Conservation (phyloP, 2,113 vertebrate species). For the Cephalopholis sonnerati region DNA sequence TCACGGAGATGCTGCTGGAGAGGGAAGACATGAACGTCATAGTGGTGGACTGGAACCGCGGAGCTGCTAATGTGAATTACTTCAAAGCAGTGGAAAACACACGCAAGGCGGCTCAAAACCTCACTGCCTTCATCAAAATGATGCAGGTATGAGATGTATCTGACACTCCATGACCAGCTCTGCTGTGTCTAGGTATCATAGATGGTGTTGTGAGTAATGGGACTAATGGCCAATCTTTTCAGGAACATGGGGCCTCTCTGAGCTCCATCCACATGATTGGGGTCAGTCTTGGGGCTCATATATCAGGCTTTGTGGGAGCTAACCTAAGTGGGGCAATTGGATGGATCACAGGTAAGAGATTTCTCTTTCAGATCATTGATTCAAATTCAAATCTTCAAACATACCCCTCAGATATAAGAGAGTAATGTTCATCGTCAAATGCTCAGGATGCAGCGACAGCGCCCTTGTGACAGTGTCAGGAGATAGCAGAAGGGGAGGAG, state of each 20-base stretch:
- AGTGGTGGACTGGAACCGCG: slow-evolving; percentile 94
- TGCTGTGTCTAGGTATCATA: neutral
- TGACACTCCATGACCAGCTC: neutral
- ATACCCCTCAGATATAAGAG: neutral
- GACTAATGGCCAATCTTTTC: slow-evolving; percentile 18
- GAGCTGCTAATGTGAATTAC: slow-evolving; percentile 92
- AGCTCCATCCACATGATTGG: slow-evolving; percentile 91
- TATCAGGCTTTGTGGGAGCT: slow-evolving; percentile 93
- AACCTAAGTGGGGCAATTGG: slow-evolving; percentile 88
- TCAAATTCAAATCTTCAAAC: neutral
- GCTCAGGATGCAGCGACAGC: too few species aligned
- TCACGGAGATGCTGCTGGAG: slow-evolving; percentile 79
- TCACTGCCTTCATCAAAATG: slow-evolving; percentile 83
- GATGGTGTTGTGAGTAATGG: neutral
- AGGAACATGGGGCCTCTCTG: slow-evolving; percentile 87
- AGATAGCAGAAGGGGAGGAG: too few species aligned
- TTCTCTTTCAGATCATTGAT: neutral
- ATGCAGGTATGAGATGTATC: slow-evolving; percentile 86
- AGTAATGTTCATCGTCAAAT: neutral
- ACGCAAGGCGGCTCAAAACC: slow-evolving; percentile 80
- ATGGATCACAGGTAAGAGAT: slow-evolving; percentile 89
- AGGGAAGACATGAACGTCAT: slow-evolving; percentile 88
- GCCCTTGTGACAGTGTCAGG: too few species aligned
- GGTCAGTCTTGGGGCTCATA: slow-evolving; percentile 95
- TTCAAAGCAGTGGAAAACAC: slow-evolving; percentile 86